Conservation (phyloP, 1,140 invertebrate species). For the Formica exsecta region DNA sequence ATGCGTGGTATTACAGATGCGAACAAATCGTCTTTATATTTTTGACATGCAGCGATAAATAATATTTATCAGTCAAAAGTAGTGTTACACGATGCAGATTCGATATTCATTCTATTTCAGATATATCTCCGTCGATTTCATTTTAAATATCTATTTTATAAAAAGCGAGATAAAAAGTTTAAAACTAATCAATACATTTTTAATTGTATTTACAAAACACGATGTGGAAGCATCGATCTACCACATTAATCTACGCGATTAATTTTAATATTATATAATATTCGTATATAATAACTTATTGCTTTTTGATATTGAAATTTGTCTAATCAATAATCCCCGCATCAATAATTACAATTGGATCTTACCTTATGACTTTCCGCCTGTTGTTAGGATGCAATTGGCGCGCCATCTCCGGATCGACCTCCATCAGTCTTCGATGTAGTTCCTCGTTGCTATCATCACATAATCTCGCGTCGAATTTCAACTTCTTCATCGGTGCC, state of each 20-base stretch:
- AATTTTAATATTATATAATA: not conserved
- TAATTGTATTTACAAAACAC: not conserved
- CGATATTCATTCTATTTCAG: not conserved
- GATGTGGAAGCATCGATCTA: not conserved
- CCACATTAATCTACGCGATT: not conserved
- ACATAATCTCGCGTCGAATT: slow-evolving; percentile 66
- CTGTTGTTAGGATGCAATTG: slow-evolving; percentile 96
- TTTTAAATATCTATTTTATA: slow-evolving; percentile 31
- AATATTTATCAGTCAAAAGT: not conserved
- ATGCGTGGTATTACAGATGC: not conserved
- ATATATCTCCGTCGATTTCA: not conserved
- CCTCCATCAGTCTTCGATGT: slow-evolving; percentile 89
- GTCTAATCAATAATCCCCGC: not conserved
- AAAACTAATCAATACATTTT: not conserved
- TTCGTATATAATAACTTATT: not conserved
- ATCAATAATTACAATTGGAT: not conserved
- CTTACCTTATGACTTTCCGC: slow-evolving; percentile 92
- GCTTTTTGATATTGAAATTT: not conserved
- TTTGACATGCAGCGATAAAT: not conserved
- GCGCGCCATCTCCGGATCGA: slow-evolving; percentile 93
- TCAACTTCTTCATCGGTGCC: slow-evolving; percentile 76
- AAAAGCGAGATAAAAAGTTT: not conserved
- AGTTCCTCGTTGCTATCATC: slow-evolving; percentile 86
- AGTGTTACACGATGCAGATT: not conserved
- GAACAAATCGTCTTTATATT: not conserved